Evolutionary conservation across 2,888 invertebrate genomes (phyloP).

Genomic region (Neria commutata): DNA sequence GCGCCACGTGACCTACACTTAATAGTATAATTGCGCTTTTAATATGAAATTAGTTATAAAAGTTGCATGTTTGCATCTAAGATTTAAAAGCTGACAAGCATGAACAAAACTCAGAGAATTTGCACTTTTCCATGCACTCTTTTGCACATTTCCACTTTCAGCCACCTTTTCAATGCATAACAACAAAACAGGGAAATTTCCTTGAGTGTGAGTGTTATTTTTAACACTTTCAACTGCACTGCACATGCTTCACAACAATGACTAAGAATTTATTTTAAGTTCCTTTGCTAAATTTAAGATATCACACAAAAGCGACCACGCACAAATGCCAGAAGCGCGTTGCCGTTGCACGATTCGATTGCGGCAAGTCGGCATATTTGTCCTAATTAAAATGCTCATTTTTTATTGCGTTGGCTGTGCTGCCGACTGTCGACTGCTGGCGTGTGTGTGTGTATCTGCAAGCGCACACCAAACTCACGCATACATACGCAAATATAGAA

Average conservation of each 20-base stretch:
- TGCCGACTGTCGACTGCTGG: background rate
- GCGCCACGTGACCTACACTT: no score
- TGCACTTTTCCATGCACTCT: background rate
- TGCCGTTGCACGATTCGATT: no score
- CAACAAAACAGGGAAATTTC: no score
- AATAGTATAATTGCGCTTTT: no score
- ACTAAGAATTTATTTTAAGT: slow-evolving; percentile 47
- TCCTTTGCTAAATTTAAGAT: slow-evolving; percentile 49
- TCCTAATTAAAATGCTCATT: background rate
- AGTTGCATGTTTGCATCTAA: no score
- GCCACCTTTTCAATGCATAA: background rate
- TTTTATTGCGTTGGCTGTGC: background rate
- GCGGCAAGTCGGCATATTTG: background rate
- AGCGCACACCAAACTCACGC: no score
- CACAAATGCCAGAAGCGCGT: background rate
- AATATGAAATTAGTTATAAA: no score
- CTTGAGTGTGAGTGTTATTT: background rate
- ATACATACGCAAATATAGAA: no score
- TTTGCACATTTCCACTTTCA: background rate
- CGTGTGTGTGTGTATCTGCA: no score
- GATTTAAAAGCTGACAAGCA: no score
- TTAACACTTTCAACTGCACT: background rate
- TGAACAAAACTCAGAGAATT: background rate
- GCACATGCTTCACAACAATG: slow-evolving; percentile 33
- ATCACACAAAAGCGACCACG: slow-evolving; percentile 26